Evolutionary conservation across 2,113 vertebrate genomes (phyloP).

Genomic region (Neolamprologus toae): DNA sequence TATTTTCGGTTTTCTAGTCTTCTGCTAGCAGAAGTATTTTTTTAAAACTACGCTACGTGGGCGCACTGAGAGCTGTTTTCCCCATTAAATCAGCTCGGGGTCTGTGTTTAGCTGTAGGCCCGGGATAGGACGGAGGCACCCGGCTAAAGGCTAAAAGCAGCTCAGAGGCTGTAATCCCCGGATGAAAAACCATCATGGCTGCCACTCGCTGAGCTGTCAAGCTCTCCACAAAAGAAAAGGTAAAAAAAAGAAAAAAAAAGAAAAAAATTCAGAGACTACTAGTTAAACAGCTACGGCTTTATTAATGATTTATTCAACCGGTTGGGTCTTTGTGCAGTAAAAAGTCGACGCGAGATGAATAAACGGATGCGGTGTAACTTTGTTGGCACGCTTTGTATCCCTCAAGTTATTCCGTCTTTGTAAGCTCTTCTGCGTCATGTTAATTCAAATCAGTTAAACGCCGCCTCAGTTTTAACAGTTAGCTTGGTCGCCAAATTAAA

Average conservation of each 20-base stretch:
- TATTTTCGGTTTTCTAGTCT: not conserved
- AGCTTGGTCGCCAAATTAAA: not conserved
- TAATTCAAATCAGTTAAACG: slow-evolving; percentile 36
- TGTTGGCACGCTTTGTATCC: slow-evolving; percentile 14
- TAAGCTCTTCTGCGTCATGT: slow-evolving; percentile 44
- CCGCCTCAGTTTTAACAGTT: not conserved
- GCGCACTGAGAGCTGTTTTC: not conserved
- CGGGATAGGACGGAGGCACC: slow-evolving; percentile 1
- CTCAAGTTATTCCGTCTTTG: slow-evolving; percentile 49
- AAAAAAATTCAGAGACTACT: not conserved
- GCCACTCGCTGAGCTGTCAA: slow-evolving; percentile 73
- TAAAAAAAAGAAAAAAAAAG: slow-evolving; percentile 22
- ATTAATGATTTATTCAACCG: fast-evolving
- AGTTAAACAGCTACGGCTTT: not conserved
- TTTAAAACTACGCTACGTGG: not conserved
- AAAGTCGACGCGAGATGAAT: not conserved
- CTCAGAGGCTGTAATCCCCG: slow-evolving; percentile 67
- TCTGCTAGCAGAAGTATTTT: not conserved
- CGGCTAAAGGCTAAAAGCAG: slow-evolving; percentile 63
- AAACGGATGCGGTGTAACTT: slow-evolving; percentile 10
- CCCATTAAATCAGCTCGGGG: not conserved
- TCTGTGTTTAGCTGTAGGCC: not conserved
- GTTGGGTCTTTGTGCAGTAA: not conserved
- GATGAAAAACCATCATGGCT: slow-evolving; percentile 69
- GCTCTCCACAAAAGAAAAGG: slow-evolving; percentile 61